These are phyloP conservation scores for Aradus depressus DNA, from an alignment of 2,888 invertebrate genomes.

Conservation along the genomic window DNA sequence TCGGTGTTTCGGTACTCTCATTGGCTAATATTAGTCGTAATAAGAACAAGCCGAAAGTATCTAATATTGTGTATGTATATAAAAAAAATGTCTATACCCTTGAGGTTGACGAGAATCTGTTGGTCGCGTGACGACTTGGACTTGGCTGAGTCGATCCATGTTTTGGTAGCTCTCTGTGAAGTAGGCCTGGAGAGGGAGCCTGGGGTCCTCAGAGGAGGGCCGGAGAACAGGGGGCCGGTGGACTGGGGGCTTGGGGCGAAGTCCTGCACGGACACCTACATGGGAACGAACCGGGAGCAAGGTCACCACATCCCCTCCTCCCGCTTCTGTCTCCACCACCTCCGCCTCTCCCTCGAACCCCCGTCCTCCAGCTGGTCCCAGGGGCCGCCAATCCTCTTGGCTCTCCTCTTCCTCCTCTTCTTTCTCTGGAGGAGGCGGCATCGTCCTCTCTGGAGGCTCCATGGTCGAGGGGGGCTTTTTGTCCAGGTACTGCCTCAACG, in stretches of 20 bases:
- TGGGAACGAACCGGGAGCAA: conserved; percentile 68
- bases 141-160: too few species aligned
- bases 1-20: too few species aligned
- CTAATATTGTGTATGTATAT: too few species aligned
- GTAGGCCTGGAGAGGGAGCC: conserved; percentile 9
- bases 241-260: conserved; percentile 34
- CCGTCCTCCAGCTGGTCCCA: background rate
- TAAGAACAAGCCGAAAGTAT: too few species aligned
- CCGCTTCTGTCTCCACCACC: background rate
- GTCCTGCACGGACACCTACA: conserved; percentile 58
- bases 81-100: too few species aligned
- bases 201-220: conserved; percentile 7
- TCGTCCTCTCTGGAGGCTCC: too few species aligned
- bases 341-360: conserved; percentile 11
- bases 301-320: conserved; percentile 43
- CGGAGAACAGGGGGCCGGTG: too few species aligned
- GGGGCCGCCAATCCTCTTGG: conserved; percentile 7
- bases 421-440: background rate
- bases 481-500: conserved; percentile 19
- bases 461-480: too few species aligned
- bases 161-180: too few species aligned
- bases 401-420: background rate
- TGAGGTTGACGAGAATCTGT: too few species aligned
- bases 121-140: too few species aligned
- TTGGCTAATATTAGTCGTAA: too few species aligned